Evolutionary conservation across 1,140 invertebrate genomes (phyloP).

Genomic region (Phocides pigmalion): DNA sequence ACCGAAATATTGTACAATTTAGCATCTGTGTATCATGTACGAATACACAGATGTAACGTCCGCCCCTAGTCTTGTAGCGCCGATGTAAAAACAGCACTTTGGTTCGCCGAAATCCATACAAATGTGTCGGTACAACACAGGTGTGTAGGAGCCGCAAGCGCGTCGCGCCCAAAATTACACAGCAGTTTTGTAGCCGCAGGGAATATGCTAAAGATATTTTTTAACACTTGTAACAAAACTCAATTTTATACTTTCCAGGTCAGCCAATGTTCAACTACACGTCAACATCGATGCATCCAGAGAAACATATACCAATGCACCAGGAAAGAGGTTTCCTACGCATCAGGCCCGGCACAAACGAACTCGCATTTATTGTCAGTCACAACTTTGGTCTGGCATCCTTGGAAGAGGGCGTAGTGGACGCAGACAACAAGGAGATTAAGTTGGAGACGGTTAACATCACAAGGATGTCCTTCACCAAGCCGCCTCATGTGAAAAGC

Average conservation of each 20-base stretch:
- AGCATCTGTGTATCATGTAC: no score
- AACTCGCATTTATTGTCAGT: slow-evolving; percentile 85
- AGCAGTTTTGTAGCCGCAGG: no score
- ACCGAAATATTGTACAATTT: no score
- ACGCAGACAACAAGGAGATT: slow-evolving; percentile 66
- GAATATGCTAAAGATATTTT: no score
- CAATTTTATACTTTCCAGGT: slow-evolving; percentile 64
- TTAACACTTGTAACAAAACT: no score
- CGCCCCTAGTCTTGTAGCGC: no score
- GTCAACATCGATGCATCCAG: slow-evolving; percentile 84
- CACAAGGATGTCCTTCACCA: slow-evolving; percentile 82
- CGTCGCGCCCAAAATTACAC: no score
- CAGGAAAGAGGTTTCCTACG: slow-evolving; percentile 87
- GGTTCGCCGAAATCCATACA: no score
- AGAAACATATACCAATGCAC: slow-evolving; percentile 86
- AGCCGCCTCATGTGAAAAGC: slow-evolving; percentile 82
- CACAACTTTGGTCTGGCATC: slow-evolving; percentile 87
- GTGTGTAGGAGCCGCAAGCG: no score
- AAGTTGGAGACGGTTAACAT: slow-evolving; percentile 79
- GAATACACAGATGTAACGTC: no score
- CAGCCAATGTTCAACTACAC: slow-evolving; percentile 87
- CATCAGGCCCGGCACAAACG: slow-evolving; percentile 84
- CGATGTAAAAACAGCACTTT: no score
- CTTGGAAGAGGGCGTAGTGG: slow-evolving; percentile 84
- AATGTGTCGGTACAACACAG: no score